phyloP scores from a whole-genome alignment of 2,888 invertebrate genomes.

The Campoplex nolae region DNA sequence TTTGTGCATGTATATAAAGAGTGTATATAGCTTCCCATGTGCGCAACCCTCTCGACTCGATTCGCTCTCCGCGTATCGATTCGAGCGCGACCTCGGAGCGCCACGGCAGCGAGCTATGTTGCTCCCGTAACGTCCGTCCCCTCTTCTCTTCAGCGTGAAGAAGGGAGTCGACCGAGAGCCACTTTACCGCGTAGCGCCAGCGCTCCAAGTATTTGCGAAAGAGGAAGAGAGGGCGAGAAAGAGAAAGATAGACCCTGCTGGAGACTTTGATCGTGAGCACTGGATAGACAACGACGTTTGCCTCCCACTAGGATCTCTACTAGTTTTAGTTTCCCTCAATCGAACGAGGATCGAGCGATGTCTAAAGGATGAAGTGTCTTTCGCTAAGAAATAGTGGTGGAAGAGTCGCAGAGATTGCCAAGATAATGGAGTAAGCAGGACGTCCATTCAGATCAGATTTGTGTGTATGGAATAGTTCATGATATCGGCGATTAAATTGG shows the following conservation, averaged over 20 bases:
- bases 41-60: constrained; percentile 75
- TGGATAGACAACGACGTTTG: constrained; percentile 25
- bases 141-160: constrained; percentile 58
- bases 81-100: constrained; percentile 73
- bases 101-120: constrained; percentile 70
- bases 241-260: constrained; percentile 39
- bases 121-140: constrained; percentile 56
- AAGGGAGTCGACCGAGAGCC: constrained; percentile 69
- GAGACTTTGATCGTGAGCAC: constrained; percentile 45
- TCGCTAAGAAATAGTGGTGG: constrained; percentile 31
- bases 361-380: constrained; percentile 11
- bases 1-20: constrained; percentile 48
- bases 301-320: constrained; percentile 49
- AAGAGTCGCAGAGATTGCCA: constrained; percentile 40
- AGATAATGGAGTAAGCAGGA: constrained; percentile 49
- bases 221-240: background rate
- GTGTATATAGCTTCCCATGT: constrained; percentile 59
- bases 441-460: constrained; percentile 9
- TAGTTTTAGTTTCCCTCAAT: constrained; percentile 63
- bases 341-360: constrained; percentile 57
- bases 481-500: constrained; percentile 51
- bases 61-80: constrained; percentile 72
- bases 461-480: constrained; percentile 23
- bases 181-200: constrained; percentile 64
- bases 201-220: constrained; percentile 2